Percentiles rank a stretch among this genome's conserved stretches.
Evolutionary conservation across 1,140 invertebrate species (phyloP).

Genomic region (Papilio xuthus): DNA sequence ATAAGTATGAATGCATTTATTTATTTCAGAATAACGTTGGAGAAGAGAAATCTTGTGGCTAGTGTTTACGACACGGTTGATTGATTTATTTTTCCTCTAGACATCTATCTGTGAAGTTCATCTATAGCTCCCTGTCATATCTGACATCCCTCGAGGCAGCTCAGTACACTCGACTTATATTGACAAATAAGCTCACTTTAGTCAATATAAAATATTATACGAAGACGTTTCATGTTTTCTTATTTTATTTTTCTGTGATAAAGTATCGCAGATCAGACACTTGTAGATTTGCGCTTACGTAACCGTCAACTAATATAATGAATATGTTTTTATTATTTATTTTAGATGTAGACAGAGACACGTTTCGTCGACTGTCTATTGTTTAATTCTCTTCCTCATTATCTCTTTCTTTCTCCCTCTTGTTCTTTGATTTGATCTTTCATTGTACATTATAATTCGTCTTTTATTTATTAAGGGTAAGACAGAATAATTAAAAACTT

Average conservation of each 20-base stretch:
- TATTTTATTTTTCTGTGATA: neutral
- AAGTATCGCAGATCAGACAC: no score
- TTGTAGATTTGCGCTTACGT: no score
- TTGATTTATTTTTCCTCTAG: conserved; percentile 20
- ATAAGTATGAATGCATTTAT: neutral
- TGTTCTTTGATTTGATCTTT: neutral
- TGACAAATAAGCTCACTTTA: conserved; percentile 13
- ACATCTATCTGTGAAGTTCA: conserved; percentile 7
- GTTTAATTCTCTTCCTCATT: neutral
- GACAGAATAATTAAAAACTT: no score
- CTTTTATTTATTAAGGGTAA: no score
- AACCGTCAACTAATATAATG: no score
- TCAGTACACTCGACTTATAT: conserved; percentile 26
- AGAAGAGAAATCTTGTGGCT: conserved; percentile 6
- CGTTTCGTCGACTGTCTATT: neutral
- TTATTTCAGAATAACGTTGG: neutral
- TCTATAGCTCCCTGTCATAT: conserved; percentile 25
- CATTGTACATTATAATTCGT: no score
- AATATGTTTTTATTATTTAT: no score
- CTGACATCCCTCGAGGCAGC: conserved; percentile 22
- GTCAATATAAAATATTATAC: conserved; percentile 15
- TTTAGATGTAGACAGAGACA: neutral
- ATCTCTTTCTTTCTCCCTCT: neutral
- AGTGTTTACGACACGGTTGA: conserved; percentile 9
- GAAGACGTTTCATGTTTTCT: neutral